These are phyloP conservation scores for Bombus cullumanus DNA, from an alignment of 1,140 invertebrate species.

Conservation along the genomic window DNA sequence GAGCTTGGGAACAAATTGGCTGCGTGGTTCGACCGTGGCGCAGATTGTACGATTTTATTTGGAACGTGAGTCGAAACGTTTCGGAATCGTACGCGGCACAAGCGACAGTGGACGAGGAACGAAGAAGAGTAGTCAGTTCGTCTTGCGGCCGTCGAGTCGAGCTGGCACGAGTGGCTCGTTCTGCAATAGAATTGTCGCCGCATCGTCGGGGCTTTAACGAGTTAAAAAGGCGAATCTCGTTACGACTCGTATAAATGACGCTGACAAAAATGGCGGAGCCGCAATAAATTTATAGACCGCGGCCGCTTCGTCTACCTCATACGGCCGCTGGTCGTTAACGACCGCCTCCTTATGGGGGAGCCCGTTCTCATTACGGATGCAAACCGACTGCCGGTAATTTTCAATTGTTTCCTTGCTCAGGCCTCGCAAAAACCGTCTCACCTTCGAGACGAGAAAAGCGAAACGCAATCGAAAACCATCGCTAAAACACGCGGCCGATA, in stretches of 20 bases:
- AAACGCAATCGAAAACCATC: constrained; percentile 31
- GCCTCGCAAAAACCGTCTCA: constrained; percentile 51
- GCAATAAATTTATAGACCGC: constrained; percentile 76
- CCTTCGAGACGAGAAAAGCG: constrained; percentile 43
- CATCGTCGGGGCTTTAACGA: constrained; percentile 36
- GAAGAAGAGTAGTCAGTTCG: neutral
- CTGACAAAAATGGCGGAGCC: constrained; percentile 75
- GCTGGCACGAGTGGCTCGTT: constrained; percentile 26
- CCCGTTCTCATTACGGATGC: constrained; percentile 70
- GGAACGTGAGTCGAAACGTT: constrained; percentile 42
- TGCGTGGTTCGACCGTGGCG: neutral
- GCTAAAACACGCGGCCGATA: neutral
- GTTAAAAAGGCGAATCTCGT: constrained; percentile 72
- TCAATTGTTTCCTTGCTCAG: constrained; percentile 67
- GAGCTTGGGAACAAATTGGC: constrained; percentile 4
- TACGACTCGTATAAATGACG: constrained; percentile 72
- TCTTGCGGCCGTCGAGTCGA: neutral
- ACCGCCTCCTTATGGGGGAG: constrained; percentile 66
- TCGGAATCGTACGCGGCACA: constrained; percentile 15
- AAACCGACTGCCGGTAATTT: constrained; percentile 65
- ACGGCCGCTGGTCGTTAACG: constrained; percentile 71
- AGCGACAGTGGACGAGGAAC: neutral
- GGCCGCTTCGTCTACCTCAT: constrained; percentile 70
- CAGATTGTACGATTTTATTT: constrained; percentile 30
- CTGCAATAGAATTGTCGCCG: constrained; percentile 44